Conservation (phyloP, 2,888 invertebrate species). For the Tinea trinotella region DNA sequence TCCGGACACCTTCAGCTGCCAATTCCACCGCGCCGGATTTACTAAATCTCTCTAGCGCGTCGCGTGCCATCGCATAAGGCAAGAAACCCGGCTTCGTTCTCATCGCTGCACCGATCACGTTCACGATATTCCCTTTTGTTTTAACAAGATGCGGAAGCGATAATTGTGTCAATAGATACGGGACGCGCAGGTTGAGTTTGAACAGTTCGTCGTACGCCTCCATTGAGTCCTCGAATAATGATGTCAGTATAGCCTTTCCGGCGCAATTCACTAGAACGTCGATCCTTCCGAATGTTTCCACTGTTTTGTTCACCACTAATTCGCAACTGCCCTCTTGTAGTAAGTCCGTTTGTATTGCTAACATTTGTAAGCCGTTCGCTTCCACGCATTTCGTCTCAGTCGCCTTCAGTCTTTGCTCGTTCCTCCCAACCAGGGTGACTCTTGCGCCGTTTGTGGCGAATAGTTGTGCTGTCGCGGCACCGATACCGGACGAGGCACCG, state of each 20-base stretch:
- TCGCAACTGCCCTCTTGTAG: slow-evolving; percentile 39
- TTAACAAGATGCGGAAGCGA: slow-evolving; percentile 38
- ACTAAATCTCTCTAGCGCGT: slow-evolving; percentile 43
- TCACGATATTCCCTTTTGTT: slow-evolving; percentile 44
- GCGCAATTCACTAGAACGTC: slow-evolving; percentile 45
- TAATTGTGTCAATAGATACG: slow-evolving; percentile 42
- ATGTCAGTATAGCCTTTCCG: slow-evolving; percentile 37
- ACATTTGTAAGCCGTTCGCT: slow-evolving; percentile 31
- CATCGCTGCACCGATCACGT: slow-evolving; percentile 38
- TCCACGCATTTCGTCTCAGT: slow-evolving; percentile 30
- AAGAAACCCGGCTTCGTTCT: slow-evolving; percentile 36
- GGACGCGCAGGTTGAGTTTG: slow-evolving; percentile 40
- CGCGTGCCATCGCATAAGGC: slow-evolving; percentile 32
- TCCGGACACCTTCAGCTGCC: slow-evolving; percentile 41
- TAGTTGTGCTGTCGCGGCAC: slow-evolving; percentile 43
- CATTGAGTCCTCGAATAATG: slow-evolving; percentile 40
- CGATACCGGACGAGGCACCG: slow-evolving; percentile 49
- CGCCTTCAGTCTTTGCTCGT: slow-evolving; percentile 33
- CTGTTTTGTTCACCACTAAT: slow-evolving; percentile 37
- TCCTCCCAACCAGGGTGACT: slow-evolving; percentile 40
- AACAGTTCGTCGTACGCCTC: slow-evolving; percentile 43
- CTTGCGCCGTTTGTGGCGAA: slow-evolving; percentile 40
- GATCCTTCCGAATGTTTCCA: slow-evolving; percentile 35
- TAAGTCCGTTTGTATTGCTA: slow-evolving; percentile 39
- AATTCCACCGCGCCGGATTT: slow-evolving; percentile 41